These are phyloP conservation scores for Anas flavirostris DNA, from an alignment of 2,797 vertebrate genomes.

Conservation along the genomic window DNA sequence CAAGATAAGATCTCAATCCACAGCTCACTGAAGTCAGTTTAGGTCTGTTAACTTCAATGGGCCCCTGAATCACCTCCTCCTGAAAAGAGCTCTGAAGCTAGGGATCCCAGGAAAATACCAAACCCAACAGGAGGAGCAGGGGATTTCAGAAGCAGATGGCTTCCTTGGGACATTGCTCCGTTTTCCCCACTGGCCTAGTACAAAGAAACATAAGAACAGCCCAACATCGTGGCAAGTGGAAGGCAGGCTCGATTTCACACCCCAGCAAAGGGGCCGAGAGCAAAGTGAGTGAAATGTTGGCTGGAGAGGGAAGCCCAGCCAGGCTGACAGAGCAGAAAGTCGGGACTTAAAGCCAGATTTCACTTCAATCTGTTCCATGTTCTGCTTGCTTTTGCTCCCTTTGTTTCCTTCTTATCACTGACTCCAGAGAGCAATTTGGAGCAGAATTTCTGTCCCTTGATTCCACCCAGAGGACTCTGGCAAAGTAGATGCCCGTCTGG, in stretches of 20 bases:
- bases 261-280: fast-evolving
- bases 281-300: not conserved
- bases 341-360: not conserved
- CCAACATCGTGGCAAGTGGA: not conserved
- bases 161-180: not conserved
- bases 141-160: not conserved
- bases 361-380: not conserved
- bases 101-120: not conserved
- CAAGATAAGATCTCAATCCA: conserved; percentile 22
- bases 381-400: not conserved
- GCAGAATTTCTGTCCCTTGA: not conserved
- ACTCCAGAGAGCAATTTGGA: not conserved
- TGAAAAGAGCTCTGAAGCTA: not conserved
- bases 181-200: not conserved
- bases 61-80: not conserved
- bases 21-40: not conserved
- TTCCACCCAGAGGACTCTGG: not conserved
- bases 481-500: not conserved
- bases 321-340: not conserved
- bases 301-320: not conserved
- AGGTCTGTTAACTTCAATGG: not conserved
- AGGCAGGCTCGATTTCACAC: not conserved
- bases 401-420: not conserved
- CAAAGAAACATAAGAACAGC: not conserved
- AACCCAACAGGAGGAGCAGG: not conserved